Evolutionary conservation across 2,797 vertebrate species (phyloP), one percentile per base, ranked within the genome.

Genomic region (Megaceryle alcyon): DNA sequence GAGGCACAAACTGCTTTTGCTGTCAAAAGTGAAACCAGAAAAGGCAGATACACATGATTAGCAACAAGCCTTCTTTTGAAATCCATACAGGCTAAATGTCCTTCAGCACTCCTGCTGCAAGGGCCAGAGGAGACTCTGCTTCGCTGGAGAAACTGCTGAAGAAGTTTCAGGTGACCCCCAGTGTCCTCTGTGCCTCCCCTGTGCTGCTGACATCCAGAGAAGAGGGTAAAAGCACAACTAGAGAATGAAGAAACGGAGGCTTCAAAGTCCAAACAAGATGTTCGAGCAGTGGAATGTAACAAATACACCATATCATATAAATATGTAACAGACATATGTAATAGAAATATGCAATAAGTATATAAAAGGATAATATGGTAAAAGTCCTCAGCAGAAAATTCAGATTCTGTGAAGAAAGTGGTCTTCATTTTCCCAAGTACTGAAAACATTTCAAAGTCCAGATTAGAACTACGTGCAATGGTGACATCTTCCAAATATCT

Each of bases 101-200:
- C 66, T 78, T 63, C 80, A 88, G 72, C 64, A 9, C 20, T 75
- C 21, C 41, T 68, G 9, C 26, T 17, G 8, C 75, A 72, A 33
- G 51, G 75, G 66, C 79, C 88, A 82, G 78, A 89, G 56, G 29
- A 89, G 64, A 82, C 35, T 63, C 54, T 59, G 78, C 78, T 80
- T 31, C 37, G 64, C 69, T 60, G 60, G 39, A 77, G n/a, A 89
- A 92, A 82, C 56, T 79, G 59, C 78, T 70, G 71, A 82, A 84
- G 64, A 91, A 88, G 66, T 81, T 92, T n/a, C 78, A 88, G 61
- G 73, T 82, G 77, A 75, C 90, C 43, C 82, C 46, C 59, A 72
- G 21, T 48, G 61, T 60, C 51, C 82, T 57, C 65, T 60, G 48
- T 14, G 57, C 28, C 44, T 31, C 41, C 31, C 39, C 21, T 35